These are phyloP conservation scores for Dermatophagoides farinae DNA, from an alignment of 1,140 invertebrate species.

Conservation along the genomic window DNA sequence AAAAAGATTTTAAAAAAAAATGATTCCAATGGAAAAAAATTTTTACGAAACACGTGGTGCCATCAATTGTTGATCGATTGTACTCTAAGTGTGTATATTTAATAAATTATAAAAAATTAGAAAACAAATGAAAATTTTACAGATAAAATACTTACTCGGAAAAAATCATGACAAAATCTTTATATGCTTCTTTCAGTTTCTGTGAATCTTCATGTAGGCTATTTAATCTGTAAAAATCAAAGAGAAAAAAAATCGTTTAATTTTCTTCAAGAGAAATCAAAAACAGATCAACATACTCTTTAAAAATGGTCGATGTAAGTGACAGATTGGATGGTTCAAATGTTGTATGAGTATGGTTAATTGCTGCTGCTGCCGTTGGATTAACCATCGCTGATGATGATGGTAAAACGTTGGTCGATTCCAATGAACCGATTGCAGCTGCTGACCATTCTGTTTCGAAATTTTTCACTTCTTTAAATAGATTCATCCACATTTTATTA, in stretches of 20 bases:
- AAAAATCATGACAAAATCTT: not conserved
- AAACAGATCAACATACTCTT: not conserved
- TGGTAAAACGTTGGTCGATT: not conserved
- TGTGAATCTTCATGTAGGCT: not conserved
- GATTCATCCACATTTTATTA: not conserved
- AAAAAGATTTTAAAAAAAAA: too few relatives aligned
- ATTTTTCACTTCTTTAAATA: not conserved
- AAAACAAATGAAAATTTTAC: not conserved
- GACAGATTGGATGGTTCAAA: too few relatives aligned
- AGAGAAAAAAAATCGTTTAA: not conserved
- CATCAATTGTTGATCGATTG: not conserved
- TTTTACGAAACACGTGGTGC: too few relatives aligned
- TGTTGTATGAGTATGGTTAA: not conserved
- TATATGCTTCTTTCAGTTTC: not conserved
- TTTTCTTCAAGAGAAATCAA: not conserved
- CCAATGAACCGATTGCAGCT: not conserved
- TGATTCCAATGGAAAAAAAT: too few relatives aligned
- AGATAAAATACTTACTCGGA: constrained; percentile 4
- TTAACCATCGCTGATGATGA: not conserved
- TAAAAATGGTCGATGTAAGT: not conserved
- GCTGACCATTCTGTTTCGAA: not conserved
- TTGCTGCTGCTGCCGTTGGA: too few relatives aligned
- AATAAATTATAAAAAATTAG: not conserved
- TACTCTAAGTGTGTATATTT: not conserved
- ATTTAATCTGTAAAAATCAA: constrained; percentile 1